Evolutionary conservation across 2,113 vertebrate genomes (phyloP).

Genomic region (Hemichromis elongatus): DNA sequence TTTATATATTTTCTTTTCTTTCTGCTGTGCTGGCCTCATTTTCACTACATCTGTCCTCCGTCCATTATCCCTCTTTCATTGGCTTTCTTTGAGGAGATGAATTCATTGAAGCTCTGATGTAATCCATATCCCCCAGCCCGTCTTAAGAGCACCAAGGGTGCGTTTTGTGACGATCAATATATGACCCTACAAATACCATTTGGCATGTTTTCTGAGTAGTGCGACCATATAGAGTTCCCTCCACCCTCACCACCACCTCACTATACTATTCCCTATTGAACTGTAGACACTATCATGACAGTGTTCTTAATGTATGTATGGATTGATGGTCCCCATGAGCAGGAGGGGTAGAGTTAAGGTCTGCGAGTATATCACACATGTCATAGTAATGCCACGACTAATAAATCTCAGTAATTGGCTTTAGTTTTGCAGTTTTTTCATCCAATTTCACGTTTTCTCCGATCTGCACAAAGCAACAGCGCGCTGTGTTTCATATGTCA

Average conservation of each 20-base stretch:
- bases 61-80: constrained; percentile 15
- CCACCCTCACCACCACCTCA: constrained; percentile 17
- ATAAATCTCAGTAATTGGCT: constrained; percentile 36
- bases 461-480: not conserved
- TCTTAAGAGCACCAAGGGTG: constrained; percentile 66
- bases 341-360: not conserved
- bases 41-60: not conserved
- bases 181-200: constrained; percentile 67
- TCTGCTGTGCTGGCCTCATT: not conserved
- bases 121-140: constrained; percentile 46
- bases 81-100: constrained; percentile 26
- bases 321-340: constrained; percentile 36
- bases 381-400: not conserved
- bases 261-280: constrained; percentile 37
- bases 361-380: not conserved
- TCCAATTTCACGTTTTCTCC: not conserved
- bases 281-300: constrained; percentile 39
- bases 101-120: constrained; percentile 58
- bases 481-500: constrained; percentile 18
- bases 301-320: constrained; percentile 33
- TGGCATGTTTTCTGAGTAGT: constrained; percentile 44
- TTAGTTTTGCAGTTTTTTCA: constrained; percentile 13
- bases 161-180: constrained; percentile 68
- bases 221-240: constrained; percentile 9
- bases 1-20: not conserved